A percentile compares a stretch with the other conserved stretches of the same genome.
These are phyloP conservation scores for Lutraria rhynchaena DNA, from an alignment of 1,140 invertebrate species.

Conservation along the genomic window DNA sequence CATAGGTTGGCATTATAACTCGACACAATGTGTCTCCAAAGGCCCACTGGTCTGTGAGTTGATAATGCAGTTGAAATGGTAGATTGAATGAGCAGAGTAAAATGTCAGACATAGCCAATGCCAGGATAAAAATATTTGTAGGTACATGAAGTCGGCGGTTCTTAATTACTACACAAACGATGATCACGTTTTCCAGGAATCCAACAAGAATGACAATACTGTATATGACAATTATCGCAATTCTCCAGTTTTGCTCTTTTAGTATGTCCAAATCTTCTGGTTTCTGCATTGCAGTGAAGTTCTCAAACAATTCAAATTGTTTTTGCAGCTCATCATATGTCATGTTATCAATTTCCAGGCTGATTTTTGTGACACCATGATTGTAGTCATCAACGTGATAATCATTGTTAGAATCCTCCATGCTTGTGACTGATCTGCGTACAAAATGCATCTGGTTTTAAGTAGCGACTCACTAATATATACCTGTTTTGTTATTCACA, in stretches of 20 bases:
- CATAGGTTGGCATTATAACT: constrained; percentile 78
- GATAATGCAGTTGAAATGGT: constrained; percentile 88
- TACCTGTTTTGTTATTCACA: too few species aligned
- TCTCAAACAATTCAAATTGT: constrained; percentile 50
- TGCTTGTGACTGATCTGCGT: background rate
- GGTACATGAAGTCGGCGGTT: constrained; percentile 98
- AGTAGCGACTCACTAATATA: too few species aligned
- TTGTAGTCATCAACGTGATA: background rate
- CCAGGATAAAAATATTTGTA: constrained; percentile 98
- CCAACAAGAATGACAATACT: constrained; percentile 79
- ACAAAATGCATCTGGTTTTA: constrained; percentile 49
- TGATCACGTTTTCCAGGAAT: constrained; percentile 91
- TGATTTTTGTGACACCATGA: background rate
- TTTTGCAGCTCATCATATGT: constrained; percentile 36
- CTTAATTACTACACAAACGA: constrained; percentile 91
- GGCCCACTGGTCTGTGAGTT: constrained; percentile 92
- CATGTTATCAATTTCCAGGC: constrained; percentile 49
- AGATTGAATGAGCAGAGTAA: constrained; percentile 95
- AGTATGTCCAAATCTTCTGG: constrained; percentile 66
- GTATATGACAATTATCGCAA: constrained; percentile 78
- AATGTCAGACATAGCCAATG: constrained; percentile 97
- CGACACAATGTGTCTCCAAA: constrained; percentile 84
- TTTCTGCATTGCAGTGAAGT: constrained; percentile 31
- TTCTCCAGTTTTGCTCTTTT: constrained; percentile 69
- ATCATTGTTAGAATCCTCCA: constrained; percentile 33